phyloP scores from a whole-genome alignment of 2,113 vertebrate species.

The Seriola rivoliana region DNA sequence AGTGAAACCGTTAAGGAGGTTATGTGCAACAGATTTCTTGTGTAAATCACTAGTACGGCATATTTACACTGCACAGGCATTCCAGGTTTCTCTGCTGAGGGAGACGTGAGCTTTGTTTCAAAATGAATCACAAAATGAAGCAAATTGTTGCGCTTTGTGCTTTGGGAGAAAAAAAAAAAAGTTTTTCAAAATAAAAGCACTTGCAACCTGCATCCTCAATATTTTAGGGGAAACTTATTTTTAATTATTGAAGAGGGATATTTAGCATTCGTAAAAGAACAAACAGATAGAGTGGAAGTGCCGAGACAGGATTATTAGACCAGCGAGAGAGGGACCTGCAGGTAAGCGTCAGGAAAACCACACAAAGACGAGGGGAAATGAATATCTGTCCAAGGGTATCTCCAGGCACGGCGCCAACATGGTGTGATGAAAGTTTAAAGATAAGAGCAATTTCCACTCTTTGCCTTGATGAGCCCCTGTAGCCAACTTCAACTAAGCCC shows the following conservation, averaged over 20 bases:
- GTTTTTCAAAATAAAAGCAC: slow-evolving; percentile 17
- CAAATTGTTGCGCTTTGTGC: not conserved
- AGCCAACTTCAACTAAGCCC: slow-evolving; percentile 54
- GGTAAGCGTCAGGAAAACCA: slow-evolving; percentile 40
- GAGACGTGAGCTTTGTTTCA: slow-evolving; percentile 17
- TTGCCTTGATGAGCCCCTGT: slow-evolving; percentile 72
- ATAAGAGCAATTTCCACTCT: slow-evolving; percentile 75
- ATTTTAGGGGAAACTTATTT: slow-evolving; percentile 18
- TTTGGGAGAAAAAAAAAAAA: not conserved
- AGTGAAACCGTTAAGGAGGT: slow-evolving; percentile 39
- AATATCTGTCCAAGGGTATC: slow-evolving; percentile 71
- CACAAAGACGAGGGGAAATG: slow-evolving; percentile 57
- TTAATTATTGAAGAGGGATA: slow-evolving; percentile 35
- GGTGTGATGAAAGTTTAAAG: slow-evolving; percentile 76
- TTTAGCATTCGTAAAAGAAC: slow-evolving; percentile 39
- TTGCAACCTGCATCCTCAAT: slow-evolving; percentile 5
- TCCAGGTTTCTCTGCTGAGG: slow-evolving; percentile 38
- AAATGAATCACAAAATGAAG: slow-evolving; percentile 18
- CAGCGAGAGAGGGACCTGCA: slow-evolving; percentile 44
- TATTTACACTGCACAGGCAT: slow-evolving; percentile 33
- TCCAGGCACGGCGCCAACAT: slow-evolving; percentile 50
- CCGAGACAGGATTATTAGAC: slow-evolving; percentile 45
- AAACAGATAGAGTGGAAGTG: slow-evolving; percentile 57
- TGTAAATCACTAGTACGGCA: slow-evolving; percentile 47
- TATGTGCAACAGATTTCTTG: slow-evolving; percentile 53